Evolutionary conservation across 2,797 vertebrate genomes (phyloP).

Genomic region (Thalassophryne amazonica): DNA sequence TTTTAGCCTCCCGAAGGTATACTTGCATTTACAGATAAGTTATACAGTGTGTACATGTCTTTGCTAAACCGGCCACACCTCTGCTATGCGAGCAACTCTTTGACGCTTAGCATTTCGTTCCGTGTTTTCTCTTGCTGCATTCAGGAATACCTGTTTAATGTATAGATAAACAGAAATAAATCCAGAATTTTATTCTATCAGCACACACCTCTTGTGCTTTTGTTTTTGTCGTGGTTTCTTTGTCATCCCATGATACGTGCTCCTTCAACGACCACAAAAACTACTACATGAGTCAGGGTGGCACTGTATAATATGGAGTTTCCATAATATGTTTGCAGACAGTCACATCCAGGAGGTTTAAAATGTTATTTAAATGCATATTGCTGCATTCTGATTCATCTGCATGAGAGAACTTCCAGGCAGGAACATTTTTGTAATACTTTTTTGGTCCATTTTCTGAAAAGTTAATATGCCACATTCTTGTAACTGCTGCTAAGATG

Average conservation of each 20-base stretch:
- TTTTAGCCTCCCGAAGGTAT: slow-evolving; percentile 56
- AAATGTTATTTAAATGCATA: too few relatives aligned
- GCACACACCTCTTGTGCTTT: slow-evolving; percentile 51
- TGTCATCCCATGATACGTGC: too few relatives aligned
- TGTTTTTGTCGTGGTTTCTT: slow-evolving; percentile 30
- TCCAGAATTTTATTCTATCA: slow-evolving; percentile 85
- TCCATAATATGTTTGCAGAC: too few relatives aligned
- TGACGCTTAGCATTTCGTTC: slow-evolving; percentile 78
- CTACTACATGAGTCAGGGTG: too few relatives aligned
- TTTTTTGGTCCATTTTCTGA: too few relatives aligned
- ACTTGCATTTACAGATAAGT: slow-evolving; percentile 53
- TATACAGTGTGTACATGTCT: slow-evolving; percentile 72
- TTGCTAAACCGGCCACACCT: slow-evolving; percentile 79
- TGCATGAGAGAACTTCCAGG: too few relatives aligned
- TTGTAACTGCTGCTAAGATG: background rate
- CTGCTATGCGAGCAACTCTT: slow-evolving; percentile 75
- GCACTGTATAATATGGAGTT: too few relatives aligned
- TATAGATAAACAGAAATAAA: slow-evolving; percentile 84
- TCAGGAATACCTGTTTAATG: slow-evolving; percentile 85
- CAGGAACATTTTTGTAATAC: background rate
- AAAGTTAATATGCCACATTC: too few relatives aligned
- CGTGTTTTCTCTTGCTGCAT: slow-evolving; percentile 82
- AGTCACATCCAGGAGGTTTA: too few relatives aligned
- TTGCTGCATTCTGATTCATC: too few relatives aligned
- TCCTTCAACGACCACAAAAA: too few relatives aligned